Percentiles rank a stretch among this genome's conserved stretches.
phyloP scores from a whole-genome alignment of 2,113 vertebrate genomes.

The Sylvietta virens region DNA sequence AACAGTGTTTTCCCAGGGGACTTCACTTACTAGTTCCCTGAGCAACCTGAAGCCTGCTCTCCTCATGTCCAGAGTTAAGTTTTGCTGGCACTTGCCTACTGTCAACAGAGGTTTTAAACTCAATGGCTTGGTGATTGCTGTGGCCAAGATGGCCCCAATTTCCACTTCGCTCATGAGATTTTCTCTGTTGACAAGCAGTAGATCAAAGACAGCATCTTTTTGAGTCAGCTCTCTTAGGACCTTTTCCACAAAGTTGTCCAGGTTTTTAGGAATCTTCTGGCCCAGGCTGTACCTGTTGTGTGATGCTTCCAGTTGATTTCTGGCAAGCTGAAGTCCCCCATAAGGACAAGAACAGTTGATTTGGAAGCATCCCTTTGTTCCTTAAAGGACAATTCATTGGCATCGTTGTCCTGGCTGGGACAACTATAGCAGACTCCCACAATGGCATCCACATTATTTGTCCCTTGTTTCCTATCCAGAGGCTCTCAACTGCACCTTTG shows the following conservation, averaged over 20 bases:
- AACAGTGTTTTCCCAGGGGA: background rate
- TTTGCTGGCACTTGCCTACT: background rate
- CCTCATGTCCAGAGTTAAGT: background rate
- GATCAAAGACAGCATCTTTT: background rate
- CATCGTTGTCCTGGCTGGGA: rapidly evolving
- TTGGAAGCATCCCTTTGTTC: background rate
- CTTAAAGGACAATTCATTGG: background rate
- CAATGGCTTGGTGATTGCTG: background rate
- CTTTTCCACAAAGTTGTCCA: background rate
- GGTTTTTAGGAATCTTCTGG: background rate
- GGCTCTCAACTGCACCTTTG: background rate
- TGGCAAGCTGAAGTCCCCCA: background rate
- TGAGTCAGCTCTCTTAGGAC: rapidly evolving
- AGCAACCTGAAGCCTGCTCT: background rate
- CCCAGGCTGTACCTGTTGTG: background rate
- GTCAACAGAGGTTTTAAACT: background rate
- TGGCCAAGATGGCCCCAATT: background rate
- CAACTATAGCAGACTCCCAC: background rate
- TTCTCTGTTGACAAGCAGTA: background rate
- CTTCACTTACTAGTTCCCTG: background rate
- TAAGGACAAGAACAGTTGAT: background rate
- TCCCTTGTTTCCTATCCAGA: background rate
- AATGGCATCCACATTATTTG: background rate
- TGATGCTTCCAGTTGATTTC: background rate
- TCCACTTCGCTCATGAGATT: background rate